phyloP scores from a whole-genome alignment of 2,113 vertebrate genomes.

The Macrotus californicus region DNA sequence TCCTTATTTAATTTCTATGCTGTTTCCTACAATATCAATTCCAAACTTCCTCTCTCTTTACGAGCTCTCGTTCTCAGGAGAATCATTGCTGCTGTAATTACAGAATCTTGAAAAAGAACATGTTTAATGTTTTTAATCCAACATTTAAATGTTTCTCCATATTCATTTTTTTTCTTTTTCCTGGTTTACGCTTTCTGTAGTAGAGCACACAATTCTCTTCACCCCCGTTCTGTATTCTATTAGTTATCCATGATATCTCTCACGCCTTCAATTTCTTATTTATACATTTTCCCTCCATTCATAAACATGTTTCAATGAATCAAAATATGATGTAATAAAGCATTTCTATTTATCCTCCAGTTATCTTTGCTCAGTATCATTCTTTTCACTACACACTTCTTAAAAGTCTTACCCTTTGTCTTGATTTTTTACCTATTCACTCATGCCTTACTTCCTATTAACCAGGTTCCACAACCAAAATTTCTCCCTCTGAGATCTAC shows the following conservation, averaged over 20 bases:
- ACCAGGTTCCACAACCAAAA: background rate
- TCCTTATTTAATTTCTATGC: background rate
- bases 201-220: background rate
- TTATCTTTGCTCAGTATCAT: background rate
- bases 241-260: background rate
- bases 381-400: background rate
- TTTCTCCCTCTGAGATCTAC: background rate
- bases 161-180: background rate
- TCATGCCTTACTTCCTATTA: background rate
- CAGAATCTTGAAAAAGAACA: background rate
- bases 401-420: background rate
- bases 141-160: background rate
- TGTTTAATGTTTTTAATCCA: background rate
- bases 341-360: background rate
- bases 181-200: background rate
- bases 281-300: background rate
- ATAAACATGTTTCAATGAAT: background rate
- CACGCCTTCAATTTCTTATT: background rate
- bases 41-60: background rate
- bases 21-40: background rate
- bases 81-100: background rate
- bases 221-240: background rate
- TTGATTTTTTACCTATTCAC: background rate
- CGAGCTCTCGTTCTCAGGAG: background rate
- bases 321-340: background rate